Evolutionary conservation across 2,888 invertebrate species (phyloP), one percentile per base, ranked within the genome.

Genomic region (Maniola hyperantus): DNA sequence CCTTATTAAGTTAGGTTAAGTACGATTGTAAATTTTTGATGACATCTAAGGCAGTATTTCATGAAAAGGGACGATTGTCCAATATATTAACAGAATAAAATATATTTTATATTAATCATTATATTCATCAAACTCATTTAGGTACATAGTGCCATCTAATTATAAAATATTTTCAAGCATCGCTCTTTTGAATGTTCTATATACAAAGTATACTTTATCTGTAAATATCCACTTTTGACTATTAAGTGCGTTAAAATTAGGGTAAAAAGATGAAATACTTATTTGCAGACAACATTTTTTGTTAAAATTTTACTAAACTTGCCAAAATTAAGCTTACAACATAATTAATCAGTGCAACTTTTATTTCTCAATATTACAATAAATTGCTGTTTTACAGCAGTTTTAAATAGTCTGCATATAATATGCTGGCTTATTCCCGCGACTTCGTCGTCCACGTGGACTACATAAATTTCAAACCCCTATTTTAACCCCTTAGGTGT

Each of bases 1-100:
- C 66, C 48, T 46, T 46, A 59, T 48, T 65, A 58, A 66, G 63
- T 61, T 70, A 69, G 48, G 20, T 64, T 66, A 66, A 51, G 26
- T 64, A 64, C 48, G 50, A 65, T 76, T 87, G 85, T 88, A 87
- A 74, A 86, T 86, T 82, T 76, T 73, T 78, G 79, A 83, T 83
- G 91, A 91, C 91, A 91, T 91, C 91, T 92, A 86, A 84, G 84
- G 88, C 91, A 92, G 91, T 92, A 92, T 92, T 91, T 88, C 81
- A 84, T 79, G 76, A 83, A 82, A 79, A 75, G 72, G 74, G 80
- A 79, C 74, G 67, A 51, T 64, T 44, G 79, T 79, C 79, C 80
- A 66, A 75, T 79, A 77, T 79, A 77, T 77, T 73, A 76, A 74
- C 71, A 76, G 74, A 77, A 75, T 76, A 75, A 76, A 72, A 71